These are phyloP conservation scores for Pecten maximus DNA, from an alignment of 2,888 invertebrate species.

Conservation along the genomic window DNA sequence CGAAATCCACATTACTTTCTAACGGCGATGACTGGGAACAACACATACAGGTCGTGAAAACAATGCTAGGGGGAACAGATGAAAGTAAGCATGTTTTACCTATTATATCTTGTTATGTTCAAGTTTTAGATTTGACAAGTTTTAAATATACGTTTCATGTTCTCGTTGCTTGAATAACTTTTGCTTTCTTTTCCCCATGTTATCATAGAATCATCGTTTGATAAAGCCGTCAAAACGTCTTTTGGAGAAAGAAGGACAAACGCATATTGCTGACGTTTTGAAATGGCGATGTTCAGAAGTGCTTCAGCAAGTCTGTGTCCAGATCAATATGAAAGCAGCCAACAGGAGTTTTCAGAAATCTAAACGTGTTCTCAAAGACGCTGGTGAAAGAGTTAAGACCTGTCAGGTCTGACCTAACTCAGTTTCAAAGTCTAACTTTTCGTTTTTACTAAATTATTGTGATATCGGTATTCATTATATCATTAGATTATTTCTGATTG, in stretches of 20 bases:
- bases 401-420: not conserved
- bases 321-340: conserved; percentile 71
- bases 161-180: too few relatives aligned
- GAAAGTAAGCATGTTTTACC: conserved; percentile 61
- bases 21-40: conserved; percentile 68
- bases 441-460: too few relatives aligned
- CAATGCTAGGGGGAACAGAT: conserved; percentile 69
- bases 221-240: conserved; percentile 66
- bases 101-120: too few relatives aligned
- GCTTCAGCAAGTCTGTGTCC: conserved; percentile 67
- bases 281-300: conserved; percentile 62
- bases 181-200: too few relatives aligned
- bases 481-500: too few relatives aligned
- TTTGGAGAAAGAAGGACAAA: conserved; percentile 53
- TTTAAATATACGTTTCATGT: too few relatives aligned
- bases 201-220: conserved; percentile 70
- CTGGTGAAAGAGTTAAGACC: not conserved
- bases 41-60: conserved; percentile 63
- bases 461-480: too few relatives aligned
- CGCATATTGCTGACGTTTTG: conserved; percentile 64
- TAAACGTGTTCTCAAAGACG: conserved; percentile 62
- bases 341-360: conserved; percentile 69
- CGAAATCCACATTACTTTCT: conserved; percentile 57
- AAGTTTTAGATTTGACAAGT: too few relatives aligned
- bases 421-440: too few relatives aligned